Conservation (phyloP, 2,888 invertebrate genomes). For the Thera obeliscata region DNA sequence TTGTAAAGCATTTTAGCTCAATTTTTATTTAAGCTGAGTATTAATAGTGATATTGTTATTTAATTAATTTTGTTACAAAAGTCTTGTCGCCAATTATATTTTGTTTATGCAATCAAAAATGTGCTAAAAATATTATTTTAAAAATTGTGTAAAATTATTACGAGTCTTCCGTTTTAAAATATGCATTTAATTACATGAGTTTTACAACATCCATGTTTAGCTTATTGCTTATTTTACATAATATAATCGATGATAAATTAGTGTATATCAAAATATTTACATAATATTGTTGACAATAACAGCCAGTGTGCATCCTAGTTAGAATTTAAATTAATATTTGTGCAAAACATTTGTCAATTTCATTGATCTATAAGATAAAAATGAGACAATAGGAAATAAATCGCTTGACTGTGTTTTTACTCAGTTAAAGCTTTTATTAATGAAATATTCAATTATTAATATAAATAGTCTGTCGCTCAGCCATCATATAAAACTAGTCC, state of each 20-base stretch:
- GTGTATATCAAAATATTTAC: conserved; percentile 19
- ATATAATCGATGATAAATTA: conserved; percentile 21
- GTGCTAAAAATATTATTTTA: neutral
- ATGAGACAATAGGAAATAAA: conserved; percentile 8
- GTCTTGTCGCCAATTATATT: conserved; percentile 27
- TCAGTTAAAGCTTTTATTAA: neutral
- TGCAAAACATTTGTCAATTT: conserved; percentile 34
- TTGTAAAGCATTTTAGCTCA: conserved; percentile 32
- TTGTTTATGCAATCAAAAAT: too few species aligned
- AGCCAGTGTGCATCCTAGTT: conserved; percentile 27
- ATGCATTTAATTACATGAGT: conserved; percentile 25
- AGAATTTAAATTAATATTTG: conserved; percentile 22
- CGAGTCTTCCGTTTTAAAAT: conserved; percentile 22
- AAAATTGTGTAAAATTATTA: conserved; percentile 14
- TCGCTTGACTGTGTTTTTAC: neutral
- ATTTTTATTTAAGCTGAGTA: conserved; percentile 31
- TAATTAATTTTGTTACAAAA: conserved; percentile 17
- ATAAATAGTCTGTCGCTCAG: neutral
- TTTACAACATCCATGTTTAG: neutral
- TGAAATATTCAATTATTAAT: neutral
- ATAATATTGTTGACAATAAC: conserved; percentile 36
- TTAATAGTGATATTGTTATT: conserved; percentile 37
- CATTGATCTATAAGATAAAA: conserved; percentile 15
- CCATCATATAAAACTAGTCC: too few species aligned
- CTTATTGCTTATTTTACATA: conserved; percentile 8